Evolutionary conservation across 23 tunicate species (phyloP).

Genomic region (Pegea sp.): DNA sequence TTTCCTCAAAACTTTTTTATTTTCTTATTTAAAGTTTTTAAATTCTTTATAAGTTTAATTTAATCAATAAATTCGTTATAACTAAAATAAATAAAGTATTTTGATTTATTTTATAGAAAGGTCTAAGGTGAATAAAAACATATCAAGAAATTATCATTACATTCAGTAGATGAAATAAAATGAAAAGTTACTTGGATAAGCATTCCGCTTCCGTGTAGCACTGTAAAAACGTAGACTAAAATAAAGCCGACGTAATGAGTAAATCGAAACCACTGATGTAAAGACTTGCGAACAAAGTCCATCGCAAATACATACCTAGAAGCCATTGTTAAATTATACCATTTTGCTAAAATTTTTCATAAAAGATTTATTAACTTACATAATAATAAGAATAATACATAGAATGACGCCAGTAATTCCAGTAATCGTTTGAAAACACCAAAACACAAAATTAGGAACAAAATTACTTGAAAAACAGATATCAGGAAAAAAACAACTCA

Average conservation of each 20-base stretch:
- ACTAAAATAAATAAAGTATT: neutral
- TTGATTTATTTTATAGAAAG: neutral
- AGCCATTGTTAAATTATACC: too few relatives aligned
- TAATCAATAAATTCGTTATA: neutral
- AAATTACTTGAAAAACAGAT: conserved; percentile 32
- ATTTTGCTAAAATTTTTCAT: neutral
- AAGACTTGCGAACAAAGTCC: conserved; percentile 19
- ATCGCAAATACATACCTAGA: conserved; percentile 54
- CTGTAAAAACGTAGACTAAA: conserved; percentile 28
- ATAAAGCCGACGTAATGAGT: conserved; percentile 51
- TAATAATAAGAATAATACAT: conserved; percentile 36
- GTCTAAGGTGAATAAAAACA: neutral
- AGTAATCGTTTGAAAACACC: conserved; percentile 70
- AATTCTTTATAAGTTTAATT: too few relatives aligned
- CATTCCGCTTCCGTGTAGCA: conserved; percentile 69
- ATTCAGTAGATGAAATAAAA: neutral
- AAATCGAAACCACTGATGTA: conserved; percentile 39
- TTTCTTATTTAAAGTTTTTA: too few relatives aligned
- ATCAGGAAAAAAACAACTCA: conserved; percentile 57
- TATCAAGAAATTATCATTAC: neutral
- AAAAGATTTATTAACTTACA: conserved; percentile 15
- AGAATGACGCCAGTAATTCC: conserved; percentile 64
- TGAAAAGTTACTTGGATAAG: conserved; percentile 41
- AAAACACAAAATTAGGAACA: conserved; percentile 47
- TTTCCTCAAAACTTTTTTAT: too few relatives aligned